These are phyloP conservation scores for Drosophila demipolita DNA, from an alignment of 2,888 invertebrate species.

Conservation along the genomic window DNA sequence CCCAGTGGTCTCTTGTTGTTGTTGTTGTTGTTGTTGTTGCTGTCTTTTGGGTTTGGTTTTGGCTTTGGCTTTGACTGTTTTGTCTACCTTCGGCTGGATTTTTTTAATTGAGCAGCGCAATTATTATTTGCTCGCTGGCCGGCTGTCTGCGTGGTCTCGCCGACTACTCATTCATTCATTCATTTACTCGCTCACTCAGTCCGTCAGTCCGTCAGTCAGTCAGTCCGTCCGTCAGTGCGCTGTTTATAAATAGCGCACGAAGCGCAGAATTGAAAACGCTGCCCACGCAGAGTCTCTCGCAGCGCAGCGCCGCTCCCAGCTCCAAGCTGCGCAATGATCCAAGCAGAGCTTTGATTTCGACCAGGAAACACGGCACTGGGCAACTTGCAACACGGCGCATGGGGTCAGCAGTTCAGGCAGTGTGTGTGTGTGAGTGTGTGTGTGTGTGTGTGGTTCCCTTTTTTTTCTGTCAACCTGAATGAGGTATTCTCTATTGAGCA, in stretches of 20 bases:
- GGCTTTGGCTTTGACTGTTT: slow-evolving; percentile 30
- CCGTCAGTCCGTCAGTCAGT: background rate
- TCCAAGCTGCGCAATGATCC: slow-evolving; percentile 4
- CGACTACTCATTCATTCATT: slow-evolving; percentile 34
- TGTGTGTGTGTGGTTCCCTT: slow-evolving; percentile 7
- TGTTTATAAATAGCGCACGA: slow-evolving; percentile 70
- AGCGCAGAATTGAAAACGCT: slow-evolving; percentile 71
- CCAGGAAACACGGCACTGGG: background rate
- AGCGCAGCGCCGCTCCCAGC: slow-evolving; percentile 27
- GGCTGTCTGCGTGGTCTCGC: slow-evolving; percentile 16
- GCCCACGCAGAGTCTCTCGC: slow-evolving; percentile 62
- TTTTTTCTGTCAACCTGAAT: slow-evolving; percentile 9
- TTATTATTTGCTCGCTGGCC: slow-evolving; percentile 70
- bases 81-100: slow-evolving; percentile 21
- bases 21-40: background rate
- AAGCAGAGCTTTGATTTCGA: slow-evolving; percentile 2
- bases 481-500: slow-evolving; percentile 15
- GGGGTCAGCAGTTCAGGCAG: slow-evolving; percentile 1
- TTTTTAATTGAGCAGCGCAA: slow-evolving; percentile 78
- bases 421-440: background rate
- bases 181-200: slow-evolving; percentile 42
- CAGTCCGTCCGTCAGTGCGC: background rate
- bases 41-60: slow-evolving; percentile 31
- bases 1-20: slow-evolving; percentile 13
- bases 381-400: background rate